phyloP scores from a whole-genome alignment of 2,113 vertebrate species.

The Chaetorhynchus papuensis region DNA sequence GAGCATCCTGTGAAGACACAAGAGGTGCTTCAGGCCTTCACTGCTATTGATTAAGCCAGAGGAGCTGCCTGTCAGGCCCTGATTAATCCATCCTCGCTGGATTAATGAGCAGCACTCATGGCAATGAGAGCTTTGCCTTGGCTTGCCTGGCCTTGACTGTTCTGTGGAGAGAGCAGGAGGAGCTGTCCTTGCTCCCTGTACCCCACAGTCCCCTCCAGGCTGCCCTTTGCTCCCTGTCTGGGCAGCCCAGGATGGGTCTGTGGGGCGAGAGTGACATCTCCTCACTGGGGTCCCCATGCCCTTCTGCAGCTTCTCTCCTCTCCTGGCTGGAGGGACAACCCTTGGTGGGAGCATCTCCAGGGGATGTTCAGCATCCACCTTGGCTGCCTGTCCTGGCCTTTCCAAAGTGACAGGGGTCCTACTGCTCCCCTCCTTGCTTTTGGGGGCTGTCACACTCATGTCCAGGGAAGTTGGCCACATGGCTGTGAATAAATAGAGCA shows the following conservation, averaged over 20 bases:
- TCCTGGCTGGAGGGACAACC: not conserved
- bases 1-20: not conserved
- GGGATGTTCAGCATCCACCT: not conserved
- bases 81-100: not conserved
- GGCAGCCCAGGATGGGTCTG: not conserved
- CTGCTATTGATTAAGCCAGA: not conserved
- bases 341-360: not conserved
- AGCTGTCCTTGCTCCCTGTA: not conserved
- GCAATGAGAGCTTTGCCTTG: not conserved
- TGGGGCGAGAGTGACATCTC: not conserved
- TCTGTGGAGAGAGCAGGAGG: not conserved
- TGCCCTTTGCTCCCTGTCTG: not conserved
- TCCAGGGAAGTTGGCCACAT: not conserved
- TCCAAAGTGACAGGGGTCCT: not conserved
- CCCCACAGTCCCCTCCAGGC: not conserved
- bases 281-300: not conserved
- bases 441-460: rapidly evolving
- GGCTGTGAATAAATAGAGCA: conserved; percentile 31
- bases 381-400: not conserved
- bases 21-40: not conserved
- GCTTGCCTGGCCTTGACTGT: not conserved
- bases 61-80: not conserved
- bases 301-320: not conserved
- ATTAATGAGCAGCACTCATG: not conserved
- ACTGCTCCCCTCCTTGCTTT: not conserved